Conservation (phyloP, 2,888 invertebrate species). For the Chirona hameri region DNA sequence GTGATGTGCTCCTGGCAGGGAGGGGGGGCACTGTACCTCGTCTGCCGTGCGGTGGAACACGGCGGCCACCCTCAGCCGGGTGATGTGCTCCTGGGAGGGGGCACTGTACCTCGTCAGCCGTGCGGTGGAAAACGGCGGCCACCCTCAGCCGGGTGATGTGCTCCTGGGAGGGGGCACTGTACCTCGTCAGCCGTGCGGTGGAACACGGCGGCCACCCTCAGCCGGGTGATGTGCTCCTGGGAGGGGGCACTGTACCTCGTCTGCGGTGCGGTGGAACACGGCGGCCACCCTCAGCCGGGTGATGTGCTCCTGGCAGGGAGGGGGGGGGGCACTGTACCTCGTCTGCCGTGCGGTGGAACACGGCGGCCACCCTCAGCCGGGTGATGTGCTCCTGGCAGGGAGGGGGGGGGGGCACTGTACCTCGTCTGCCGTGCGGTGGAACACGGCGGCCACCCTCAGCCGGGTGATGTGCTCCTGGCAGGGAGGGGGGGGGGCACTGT, state of each 20-base stretch:
- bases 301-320: slow-evolving; percentile 71
- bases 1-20: slow-evolving; percentile 73
- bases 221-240: slow-evolving; percentile 70
- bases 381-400: slow-evolving; percentile 73
- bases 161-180: slow-evolving; percentile 61
- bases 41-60: slow-evolving; percentile 64
- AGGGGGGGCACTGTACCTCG: neutral
- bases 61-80: slow-evolving; percentile 67
- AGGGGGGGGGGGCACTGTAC: no score
- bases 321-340: neutral
- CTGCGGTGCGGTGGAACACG: slow-evolving; percentile 64
- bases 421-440: slow-evolving; percentile 57
- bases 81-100: slow-evolving; percentile 70
- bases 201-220: slow-evolving; percentile 71
- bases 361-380: slow-evolving; percentile 67
- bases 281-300: slow-evolving; percentile 69
- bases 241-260: slow-evolving; percentile 52
- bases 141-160: slow-evolving; percentile 70
- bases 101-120: slow-evolving; percentile 43
- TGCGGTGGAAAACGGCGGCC: slow-evolving; percentile 70
- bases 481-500: no score
- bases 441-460: slow-evolving; percentile 68
- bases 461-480: slow-evolving; percentile 73
- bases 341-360: slow-evolving; percentile 62
- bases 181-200: slow-evolving; percentile 54